Percentiles rank a stretch among this genome's conserved stretches.
These are phyloP conservation scores for Phengaris alcon DNA, from an alignment of 2,888 invertebrate genomes.

Conservation along the genomic window DNA sequence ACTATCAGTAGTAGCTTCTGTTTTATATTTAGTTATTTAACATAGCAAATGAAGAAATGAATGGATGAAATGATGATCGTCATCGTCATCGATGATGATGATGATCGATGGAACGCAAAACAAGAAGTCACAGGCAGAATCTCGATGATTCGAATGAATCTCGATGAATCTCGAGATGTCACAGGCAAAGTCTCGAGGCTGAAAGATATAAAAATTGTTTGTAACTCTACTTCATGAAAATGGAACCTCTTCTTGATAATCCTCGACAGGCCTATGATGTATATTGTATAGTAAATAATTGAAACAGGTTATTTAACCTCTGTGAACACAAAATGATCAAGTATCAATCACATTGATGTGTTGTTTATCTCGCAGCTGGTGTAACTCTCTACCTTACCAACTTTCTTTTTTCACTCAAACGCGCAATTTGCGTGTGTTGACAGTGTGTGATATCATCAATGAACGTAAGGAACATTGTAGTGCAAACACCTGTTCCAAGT, in stretches of 20 bases:
- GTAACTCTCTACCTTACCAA: background rate
- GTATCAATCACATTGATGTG: background rate
- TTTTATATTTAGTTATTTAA: too few relatives aligned
- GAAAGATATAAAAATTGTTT: too few relatives aligned
- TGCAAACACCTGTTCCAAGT: conserved; percentile 22
- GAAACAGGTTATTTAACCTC: background rate
- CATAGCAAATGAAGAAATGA: too few relatives aligned
- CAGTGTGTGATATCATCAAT: conserved; percentile 20
- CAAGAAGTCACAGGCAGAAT: too few relatives aligned
- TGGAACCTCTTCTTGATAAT: too few relatives aligned
- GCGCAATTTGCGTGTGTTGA: conserved; percentile 14
- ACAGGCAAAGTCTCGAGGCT: too few relatives aligned
- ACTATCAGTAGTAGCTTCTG: background rate
- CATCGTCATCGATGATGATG: too few relatives aligned
- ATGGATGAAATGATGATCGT: too few relatives aligned
- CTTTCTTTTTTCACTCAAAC: conserved; percentile 9
- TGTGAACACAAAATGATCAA: background rate
- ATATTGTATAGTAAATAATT: background rate
- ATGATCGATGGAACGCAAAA: too few relatives aligned
- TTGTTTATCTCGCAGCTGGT: background rate
- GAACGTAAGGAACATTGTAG: conserved; percentile 9
- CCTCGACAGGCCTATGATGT: background rate
- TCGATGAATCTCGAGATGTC: too few relatives aligned
- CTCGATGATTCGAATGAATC: too few relatives aligned
- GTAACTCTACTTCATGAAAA: too few relatives aligned